Evolutionary conservation across 30 jellyfish, hydroid and myxozoan genomes (phyloP), one percentile per base, ranked within the genome.

Genomic region (Aurelia coerulea): DNA sequence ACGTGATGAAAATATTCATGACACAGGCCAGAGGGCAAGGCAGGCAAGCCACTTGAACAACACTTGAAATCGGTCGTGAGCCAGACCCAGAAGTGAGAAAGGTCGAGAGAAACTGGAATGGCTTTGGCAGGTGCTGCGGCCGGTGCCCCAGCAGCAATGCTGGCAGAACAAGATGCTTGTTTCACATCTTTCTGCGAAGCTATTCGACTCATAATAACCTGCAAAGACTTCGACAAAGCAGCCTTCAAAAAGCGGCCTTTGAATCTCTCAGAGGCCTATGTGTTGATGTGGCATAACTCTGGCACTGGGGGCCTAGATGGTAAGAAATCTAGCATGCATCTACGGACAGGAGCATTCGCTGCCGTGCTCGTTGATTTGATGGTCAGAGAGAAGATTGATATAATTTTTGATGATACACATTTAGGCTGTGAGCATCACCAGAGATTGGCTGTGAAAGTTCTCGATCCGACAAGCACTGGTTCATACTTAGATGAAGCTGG

Each of bases 261-360:
- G 74, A 66, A 80, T 65, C 85, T 89, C 3, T 89, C 97, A 33
- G 97, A 89, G 75, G 92, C 97, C 62, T 89, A 89, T 58, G 89
- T 83, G 35, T 54, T 89, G 74, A 19, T 80, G 68, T 89, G 97
- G 97, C 97, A 89, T 63, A 89, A 89, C 76, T 37, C 88, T 7
- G 92, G 90, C 56, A 89, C 90, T 73, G 97, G 97, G 4, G 81
- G 83, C 53, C 32, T 89, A 37, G 97, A 89, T 73, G 92, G 97
- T 60, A 74, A 69, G 75, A 89, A 89, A 53, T 89, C 97, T 5
- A 89, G 87, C 83, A 83, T 89, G 85, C 81, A 89, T 33, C 74
- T 89, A 41, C 78, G 97, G 41, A 75, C 97, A 59, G 98, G 98
- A 31, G 98, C 93, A 14, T 80, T 74, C 46, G 98, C 98, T 2